These are phyloP conservation scores for Nemotelus pantherinus DNA, from an alignment of 2,888 invertebrate species.

Conservation along the genomic window DNA sequence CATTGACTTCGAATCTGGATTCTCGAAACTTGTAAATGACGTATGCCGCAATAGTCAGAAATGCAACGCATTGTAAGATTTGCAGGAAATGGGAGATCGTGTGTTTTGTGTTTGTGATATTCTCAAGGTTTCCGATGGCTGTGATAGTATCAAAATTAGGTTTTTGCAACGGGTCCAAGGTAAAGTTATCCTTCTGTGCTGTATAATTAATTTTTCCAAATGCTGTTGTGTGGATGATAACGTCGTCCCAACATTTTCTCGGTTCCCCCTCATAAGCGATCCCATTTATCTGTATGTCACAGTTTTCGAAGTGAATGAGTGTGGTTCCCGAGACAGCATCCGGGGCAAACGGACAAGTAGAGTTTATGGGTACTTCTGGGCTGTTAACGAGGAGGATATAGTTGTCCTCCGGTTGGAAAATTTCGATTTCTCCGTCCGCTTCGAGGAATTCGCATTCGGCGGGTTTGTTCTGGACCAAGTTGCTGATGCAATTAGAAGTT, in stretches of 20 bases:
- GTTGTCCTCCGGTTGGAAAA: conserved; percentile 15
- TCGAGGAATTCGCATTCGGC: conserved; percentile 6
- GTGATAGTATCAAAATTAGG: not conserved
- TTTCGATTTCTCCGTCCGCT: not conserved
- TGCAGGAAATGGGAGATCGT: not conserved
- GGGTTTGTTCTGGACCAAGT: not conserved
- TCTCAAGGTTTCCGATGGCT: not conserved
- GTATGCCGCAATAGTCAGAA: not conserved
- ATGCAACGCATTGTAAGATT: not conserved
- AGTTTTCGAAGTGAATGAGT: conserved; percentile 19
- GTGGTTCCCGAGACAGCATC: not conserved
- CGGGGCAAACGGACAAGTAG: conserved; percentile 5
- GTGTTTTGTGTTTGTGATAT: not conserved
- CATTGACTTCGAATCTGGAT: not conserved
- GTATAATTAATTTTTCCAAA: conserved; percentile 23
- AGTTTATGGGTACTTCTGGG: not conserved
- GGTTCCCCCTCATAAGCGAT: conserved; percentile 20
- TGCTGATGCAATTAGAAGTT: not conserved
- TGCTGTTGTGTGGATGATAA: not conserved
- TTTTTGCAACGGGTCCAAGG: not conserved
- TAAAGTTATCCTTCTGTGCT: not conserved
- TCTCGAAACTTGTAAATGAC: not conserved
- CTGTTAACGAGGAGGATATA: conserved; percentile 1
- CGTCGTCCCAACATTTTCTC: conserved; percentile 14
- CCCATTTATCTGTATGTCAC: conserved; percentile 19